A percentile compares a stretch with the other conserved stretches of the same genome.
Conservation (phyloP, 2,888 invertebrate genomes). For the Cotesia congregata region DNA sequence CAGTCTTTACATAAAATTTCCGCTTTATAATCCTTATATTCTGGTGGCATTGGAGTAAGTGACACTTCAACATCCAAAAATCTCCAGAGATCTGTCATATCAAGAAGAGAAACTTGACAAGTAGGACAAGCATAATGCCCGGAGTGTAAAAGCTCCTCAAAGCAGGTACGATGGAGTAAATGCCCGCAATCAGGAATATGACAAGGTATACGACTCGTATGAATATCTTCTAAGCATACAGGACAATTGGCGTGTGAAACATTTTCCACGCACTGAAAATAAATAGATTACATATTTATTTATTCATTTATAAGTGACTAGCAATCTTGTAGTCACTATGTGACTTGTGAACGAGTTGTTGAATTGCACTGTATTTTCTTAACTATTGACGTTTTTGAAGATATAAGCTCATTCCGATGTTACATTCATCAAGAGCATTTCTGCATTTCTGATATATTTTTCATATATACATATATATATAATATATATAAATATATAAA, state of each 20-base stretch:
- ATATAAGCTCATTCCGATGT: too few species aligned
- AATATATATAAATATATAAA: too few species aligned
- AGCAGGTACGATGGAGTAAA: constrained; percentile 87
- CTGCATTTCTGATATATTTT: too few species aligned
- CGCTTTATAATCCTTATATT: constrained; percentile 84
- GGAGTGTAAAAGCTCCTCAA: constrained; percentile 80
- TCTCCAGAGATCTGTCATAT: constrained; percentile 88
- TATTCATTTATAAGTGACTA: too few species aligned
- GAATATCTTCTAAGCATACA: constrained; percentile 91
- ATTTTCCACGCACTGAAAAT: constrained; percentile 87
- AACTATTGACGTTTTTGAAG: too few species aligned
- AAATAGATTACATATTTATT: constrained; percentile 1
- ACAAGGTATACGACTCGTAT: constrained; percentile 89
- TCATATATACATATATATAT: too few species aligned
- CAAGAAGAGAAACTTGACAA: constrained; percentile 89
- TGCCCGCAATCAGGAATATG: constrained; percentile 93
- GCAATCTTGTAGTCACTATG: too few species aligned
- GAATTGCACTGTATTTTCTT: too few species aligned
- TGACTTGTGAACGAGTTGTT: too few species aligned
- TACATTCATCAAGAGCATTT: too few species aligned
- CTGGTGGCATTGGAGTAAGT: constrained; percentile 86
- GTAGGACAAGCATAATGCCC: constrained; percentile 92
- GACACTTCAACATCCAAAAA: constrained; percentile 87
- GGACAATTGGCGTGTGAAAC: constrained; percentile 91
- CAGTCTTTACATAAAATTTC: constrained; percentile 93